Base-by-base conservation (phyloP, 2,888 invertebrate species). In the Cyclophora punctaria region DNA sequence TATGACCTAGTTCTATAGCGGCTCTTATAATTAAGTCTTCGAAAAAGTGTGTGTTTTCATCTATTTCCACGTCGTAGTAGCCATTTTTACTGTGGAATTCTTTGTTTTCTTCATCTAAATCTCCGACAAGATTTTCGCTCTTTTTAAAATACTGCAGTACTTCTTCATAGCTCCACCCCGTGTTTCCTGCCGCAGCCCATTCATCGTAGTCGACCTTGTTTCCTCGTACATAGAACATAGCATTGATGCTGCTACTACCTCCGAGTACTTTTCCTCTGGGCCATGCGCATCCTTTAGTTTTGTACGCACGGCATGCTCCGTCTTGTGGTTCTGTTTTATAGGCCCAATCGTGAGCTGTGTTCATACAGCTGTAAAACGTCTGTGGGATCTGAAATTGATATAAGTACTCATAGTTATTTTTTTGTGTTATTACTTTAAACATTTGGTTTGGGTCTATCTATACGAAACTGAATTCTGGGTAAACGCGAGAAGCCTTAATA, bases 261-360 rank as follows among this genome's bases (percentile, higher is more conserved):
- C 92, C 92, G 55, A 92, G 74, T 48, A 89, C 80, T 64, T 92
- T 93, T 0, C 93, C 94, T 41, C 92, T 80, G 2, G 92, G 90
- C 92, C 91, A 91, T 0, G 78, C 73, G 47, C 82, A 82, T n/a
- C 75, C 56, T 47, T 77, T 67, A 35, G 55, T 61, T 60, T 65
- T 76, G 47, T 87, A 87, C 44, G 80, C 74, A 57, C 80, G 81
- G 44, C 89, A 87, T 47, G 73, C 72, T 33, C 76, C 72, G 33
- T 82, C 71, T 58, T 83, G 75, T 3, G 86, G 86, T 59, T 89
- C 80, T 0, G 90, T 86, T 59, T 79, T 82, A 64, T 91, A 92
- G 35, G 75, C 76, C 92, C 92, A 92, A 63, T 92, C 91, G 40
- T 83, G 61, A 6, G 56, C 3, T 3, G 73, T 71, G 5, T 62